Percentiles rank a stretch among this genome's conserved stretches.
These are phyloP conservation scores for Silurus meridionalis DNA, from an alignment of 2,113 vertebrate genomes.

Conservation along the genomic window DNA sequence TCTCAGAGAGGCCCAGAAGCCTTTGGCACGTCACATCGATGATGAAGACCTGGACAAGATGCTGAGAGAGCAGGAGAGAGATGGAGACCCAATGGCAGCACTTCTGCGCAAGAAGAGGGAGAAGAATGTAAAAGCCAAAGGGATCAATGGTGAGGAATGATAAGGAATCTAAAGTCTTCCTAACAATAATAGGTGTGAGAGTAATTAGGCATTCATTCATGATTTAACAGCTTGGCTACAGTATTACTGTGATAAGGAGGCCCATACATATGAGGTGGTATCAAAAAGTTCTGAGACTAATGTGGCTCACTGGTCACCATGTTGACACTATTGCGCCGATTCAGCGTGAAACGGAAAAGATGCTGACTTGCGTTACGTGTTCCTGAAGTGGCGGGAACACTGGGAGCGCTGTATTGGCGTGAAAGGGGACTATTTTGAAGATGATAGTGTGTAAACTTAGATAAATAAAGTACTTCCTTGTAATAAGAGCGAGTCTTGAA, in stretches of 20 bases:
- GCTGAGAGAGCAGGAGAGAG: slow-evolving; percentile 90
- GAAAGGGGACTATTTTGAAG: too few species aligned
- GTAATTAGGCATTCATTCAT: not conserved
- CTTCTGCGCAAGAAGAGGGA: slow-evolving; percentile 86
- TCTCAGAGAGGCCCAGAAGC: slow-evolving; percentile 86
- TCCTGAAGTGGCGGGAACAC: too few species aligned
- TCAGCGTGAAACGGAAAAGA: too few species aligned
- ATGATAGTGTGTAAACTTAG: too few species aligned
- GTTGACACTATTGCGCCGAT: too few species aligned
- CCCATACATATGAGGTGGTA: not conserved
- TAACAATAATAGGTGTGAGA: too few species aligned
- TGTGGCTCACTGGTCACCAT: too few species aligned
- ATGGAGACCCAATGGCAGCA: slow-evolving; percentile 93
- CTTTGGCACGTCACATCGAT: slow-evolving; percentile 85
- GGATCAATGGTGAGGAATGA: slow-evolving; percentile 61
- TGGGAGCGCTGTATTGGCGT: too few species aligned
- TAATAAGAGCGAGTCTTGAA: too few species aligned
- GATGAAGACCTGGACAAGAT: slow-evolving; percentile 91
- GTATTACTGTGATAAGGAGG: not conserved
- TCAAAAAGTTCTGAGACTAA: too few species aligned
- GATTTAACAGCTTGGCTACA: not conserved
- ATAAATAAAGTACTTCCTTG: too few species aligned
- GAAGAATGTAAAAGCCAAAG: slow-evolving; percentile 78
- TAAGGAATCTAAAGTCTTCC: not conserved
- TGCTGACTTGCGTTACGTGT: too few species aligned